Conservation (phyloP, 1,140 invertebrate genomes). For the Meloidogyne exigua region DNA sequence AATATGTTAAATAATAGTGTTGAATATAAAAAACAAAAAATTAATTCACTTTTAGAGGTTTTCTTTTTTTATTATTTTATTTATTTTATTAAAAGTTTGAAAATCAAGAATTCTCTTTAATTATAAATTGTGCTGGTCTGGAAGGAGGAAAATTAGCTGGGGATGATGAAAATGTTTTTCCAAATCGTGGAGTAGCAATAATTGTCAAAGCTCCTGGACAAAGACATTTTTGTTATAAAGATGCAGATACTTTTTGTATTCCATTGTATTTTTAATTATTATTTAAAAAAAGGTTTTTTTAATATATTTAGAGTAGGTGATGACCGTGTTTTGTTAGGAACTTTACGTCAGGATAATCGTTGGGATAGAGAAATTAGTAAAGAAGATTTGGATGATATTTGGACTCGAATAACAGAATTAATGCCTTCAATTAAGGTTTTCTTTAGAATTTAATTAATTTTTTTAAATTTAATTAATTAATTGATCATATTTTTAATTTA, state of each 20-base stretch:
- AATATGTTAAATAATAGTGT: constrained; percentile 36
- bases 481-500: neutral
- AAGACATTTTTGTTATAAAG: constrained; percentile 56
- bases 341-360: constrained; percentile 73
- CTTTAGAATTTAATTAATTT: no score
- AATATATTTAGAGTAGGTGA: constrained; percentile 38
- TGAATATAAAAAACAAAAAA: constrained; percentile 22
- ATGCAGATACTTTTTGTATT: constrained; percentile 57
- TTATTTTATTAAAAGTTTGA: constrained; percentile 4
- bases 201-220: constrained; percentile 36
- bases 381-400: constrained; percentile 71
- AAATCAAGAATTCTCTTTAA: constrained; percentile 40
- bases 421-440: constrained; percentile 71
- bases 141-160: constrained; percentile 52
- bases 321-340: constrained; percentile 67
- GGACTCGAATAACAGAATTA: constrained; percentile 69
- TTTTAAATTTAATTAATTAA: no score
- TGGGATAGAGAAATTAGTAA: constrained; percentile 68
- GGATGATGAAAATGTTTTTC: constrained; percentile 48
- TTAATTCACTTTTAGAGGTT: constrained; percentile 26
- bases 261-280: constrained; percentile 42
- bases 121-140: constrained; percentile 58
- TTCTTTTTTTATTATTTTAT: constrained; percentile 12
- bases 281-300: neutral
- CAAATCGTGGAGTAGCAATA: constrained; percentile 52